Base-by-base conservation (phyloP, 2,888 invertebrate genomes). In the Serripes groenlandicus region DNA sequence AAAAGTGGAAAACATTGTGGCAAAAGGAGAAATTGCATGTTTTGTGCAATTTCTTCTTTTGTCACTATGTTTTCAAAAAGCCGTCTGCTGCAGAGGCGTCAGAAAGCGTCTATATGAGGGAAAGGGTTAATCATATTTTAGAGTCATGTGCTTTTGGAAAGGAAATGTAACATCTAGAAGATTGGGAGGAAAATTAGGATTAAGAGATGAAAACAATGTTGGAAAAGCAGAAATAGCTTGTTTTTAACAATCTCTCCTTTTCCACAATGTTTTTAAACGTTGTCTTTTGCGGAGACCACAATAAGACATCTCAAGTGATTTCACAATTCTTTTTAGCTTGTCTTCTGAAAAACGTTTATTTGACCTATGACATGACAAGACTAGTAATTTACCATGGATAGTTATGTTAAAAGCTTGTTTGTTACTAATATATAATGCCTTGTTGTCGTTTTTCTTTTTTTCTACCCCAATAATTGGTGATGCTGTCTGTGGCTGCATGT, bases 361-460 rank as follows among this genome's bases (percentile, higher is more conserved):
- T n/a, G n/a, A n/a, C n/a, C n/a, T n/a, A n/a, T n/a, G n/a, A n/a
- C n/a, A n/a, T n/a, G n/a, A n/a, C n/a, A n/a, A n/a, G n/a, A n/a
- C n/a, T n/a, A n/a, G n/a, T n/a, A n/a, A n/a, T n/a, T n/a, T n/a
- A n/a, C n/a, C n/a, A n/a, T n/a, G n/a, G n/a, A n/a, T n/a, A n/a
- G n/a, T n/a, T n/a, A n/a, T n/a, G n/a, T n/a, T n/a, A n/a, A n/a
- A n/a, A n/a, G n/a, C n/a, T n/a, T n/a, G n/a, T n/a, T n/a, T n/a
- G n/a, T n/a, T n/a, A 56, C 56, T 56, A 26, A 56, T 56, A 26
- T 9, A 11, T 56, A 56, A 56, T 66, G 66, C 23, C 42, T 66
- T 66, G 66, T n/a, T 37, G 37, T 66, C 1, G 9, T 23, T 66
- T 66, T 66, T 66, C 15, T 42, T n/a, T 66, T 66, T 23, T 66